Base-by-base conservation (phyloP, 2,113 vertebrate species). In the Xiphias gladius region DNA sequence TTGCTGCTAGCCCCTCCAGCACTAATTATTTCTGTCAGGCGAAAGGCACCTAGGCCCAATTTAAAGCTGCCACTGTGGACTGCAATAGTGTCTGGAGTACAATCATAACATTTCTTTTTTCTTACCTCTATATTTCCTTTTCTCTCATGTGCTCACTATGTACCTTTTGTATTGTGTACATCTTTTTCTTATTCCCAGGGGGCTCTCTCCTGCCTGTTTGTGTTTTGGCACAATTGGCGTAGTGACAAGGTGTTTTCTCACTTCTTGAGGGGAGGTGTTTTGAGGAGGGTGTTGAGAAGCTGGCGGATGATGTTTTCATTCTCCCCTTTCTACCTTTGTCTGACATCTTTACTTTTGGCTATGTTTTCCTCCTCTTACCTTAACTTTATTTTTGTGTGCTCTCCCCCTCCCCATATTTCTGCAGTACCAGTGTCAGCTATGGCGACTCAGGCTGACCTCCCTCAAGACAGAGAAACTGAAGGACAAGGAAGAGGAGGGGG, bases 361-460 rank as follows among this genome's bases (percentile, higher is more conserved):
- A 57, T 64, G 37, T 82, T 71, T 78, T 66, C 17, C 5, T 68
- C 37, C 54, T 59, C 30, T 74, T 86, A 41, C 54, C 28, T 59
- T 59, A 84, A 82, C 74, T 81, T 76, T 85, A 65, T 87, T 83
- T 72, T 71, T 58, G 19, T 84, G 63, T 48, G 22, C 71, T 71
- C 28, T 63, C 46, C 55, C 61, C 28, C 58, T 62, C 3, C 28
- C 78, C 62, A 67, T 66, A 35, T 87, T 72, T 80, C 63, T 72
- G 50, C 69, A 97, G 96, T 90, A 32, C 84, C 92, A 39, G 82
- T 93, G 78, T 96, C 91, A 79, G 86, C 77, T 74, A 94, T 91
- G 86, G 97, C 94, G 55, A 96, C 96, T 16, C 98, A 98, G 90
- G 95, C 96, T 66, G 95, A 88, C 80, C 80, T 96, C 5, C 50